Base-by-base conservation (phyloP, 2,113 vertebrate species). In the Orientallactaga bullata region DNA sequence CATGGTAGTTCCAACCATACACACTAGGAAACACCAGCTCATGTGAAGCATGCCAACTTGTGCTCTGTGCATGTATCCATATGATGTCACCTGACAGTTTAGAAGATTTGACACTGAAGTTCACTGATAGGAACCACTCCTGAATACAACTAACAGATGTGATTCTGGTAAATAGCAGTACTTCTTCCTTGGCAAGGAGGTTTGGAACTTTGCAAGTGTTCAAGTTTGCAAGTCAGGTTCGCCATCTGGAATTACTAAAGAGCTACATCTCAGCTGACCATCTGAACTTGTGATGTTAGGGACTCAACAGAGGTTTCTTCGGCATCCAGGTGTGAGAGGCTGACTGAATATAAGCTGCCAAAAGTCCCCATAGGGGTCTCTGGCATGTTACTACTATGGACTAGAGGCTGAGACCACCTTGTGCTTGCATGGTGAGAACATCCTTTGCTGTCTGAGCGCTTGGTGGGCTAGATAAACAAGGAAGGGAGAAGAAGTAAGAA, bases 21-120 rank as follows among this genome's bases (percentile, higher is more conserved):
- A 32, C 23, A 35, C 76, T 30, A 35, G 77, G 30, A 83, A 83
- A 93, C 17, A 66, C 13, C 8, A 11, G 15, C 77, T 89, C 10
- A 13, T 35, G 24, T 7, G 66, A 47, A 65, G 20, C 66, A 21
- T 5, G 7, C 26, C 23, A 7, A 28, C 17, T 30, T 23, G 72
- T 13, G 26, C 21, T 47, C 3, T 4, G 10, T 30, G 28, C 26
- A 17, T 0, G 0, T 35, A 13, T 68, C 37, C 26, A 11, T 1
- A 1, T 7, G 42, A 71, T 10, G 5, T 55, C 58, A 39, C 32
- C 69, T 17, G 35, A 24, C 2, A 11, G 47, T n/a, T 51, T 39
- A 24, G 69, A 92, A 65, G 94, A 47, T 60, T 26, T 69, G 68
- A 51, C 5, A 1, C 26, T 2, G 20, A 13, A 35, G 5, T 71